Base-by-base conservation (phyloP, 2,113 vertebrate genomes). In the Trinectes maculatus region DNA sequence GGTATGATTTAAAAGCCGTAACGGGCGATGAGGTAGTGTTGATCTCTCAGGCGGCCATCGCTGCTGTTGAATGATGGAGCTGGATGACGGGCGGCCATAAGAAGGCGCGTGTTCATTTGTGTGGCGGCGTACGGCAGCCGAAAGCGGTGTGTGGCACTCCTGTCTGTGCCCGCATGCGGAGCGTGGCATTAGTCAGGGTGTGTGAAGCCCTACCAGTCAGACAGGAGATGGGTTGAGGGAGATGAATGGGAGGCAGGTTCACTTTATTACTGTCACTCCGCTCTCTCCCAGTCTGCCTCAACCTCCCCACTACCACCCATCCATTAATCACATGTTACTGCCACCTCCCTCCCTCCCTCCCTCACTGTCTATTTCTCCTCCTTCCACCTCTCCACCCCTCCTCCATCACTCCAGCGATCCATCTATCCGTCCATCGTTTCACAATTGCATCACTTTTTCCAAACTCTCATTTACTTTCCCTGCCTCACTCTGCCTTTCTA, bases 201-300 rank as follows among this genome's bases (percentile, higher is more conserved):
- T 85, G 87, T 93, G 94, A 93, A 92, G 90, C 94, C 93, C 92
- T 95, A 94, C 95, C 95, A 96, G 95, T 92, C 93, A 86, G 87
- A 84, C 55, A 58, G 82, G 80, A 87, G 90, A 96, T 92, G 95
- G 94, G 95, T 93, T 96, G 95, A 97, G 94, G 95, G 95, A 98
- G 96, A 98, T 96, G 95, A 97, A 98, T 98, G 95, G 93, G 93
- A 94, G 93, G 94, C 94, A 94, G 92, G 93, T 94, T 94, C 93
- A 96, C 95, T 98, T 98, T 98, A 96, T 98, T 96, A 98, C 95
- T 97, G 96, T 98, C 96, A 96, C 95, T 96, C 95, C 94, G 93
- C 94, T 96, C 95, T 95, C 94, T 95, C 94, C 95, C 94, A 95
- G 94, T 95, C 94, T 96, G 95, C 95, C 94, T 96, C 95, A 95